Conservation (phyloP, 23 tunicate genomes). For the Aplidium turbinatum region DNA sequence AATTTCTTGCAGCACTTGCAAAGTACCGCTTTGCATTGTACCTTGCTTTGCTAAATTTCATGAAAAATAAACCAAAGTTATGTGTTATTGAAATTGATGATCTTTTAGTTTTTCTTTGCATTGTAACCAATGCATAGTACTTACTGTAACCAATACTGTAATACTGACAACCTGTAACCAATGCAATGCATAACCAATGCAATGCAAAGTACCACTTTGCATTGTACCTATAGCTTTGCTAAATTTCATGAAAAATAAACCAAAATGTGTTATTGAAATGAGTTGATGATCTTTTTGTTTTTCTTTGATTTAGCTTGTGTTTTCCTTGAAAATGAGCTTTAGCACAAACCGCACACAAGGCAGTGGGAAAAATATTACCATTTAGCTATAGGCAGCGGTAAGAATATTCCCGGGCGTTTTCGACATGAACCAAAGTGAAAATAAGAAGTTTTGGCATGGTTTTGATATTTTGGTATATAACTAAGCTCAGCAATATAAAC, state of each 20-base stretch:
- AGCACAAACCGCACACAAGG: not conserved
- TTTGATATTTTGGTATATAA: not conserved
- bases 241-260: too few species aligned
- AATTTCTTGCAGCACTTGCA: slow-evolving; percentile 14
- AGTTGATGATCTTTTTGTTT: not conserved
- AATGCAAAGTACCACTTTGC: too few species aligned
- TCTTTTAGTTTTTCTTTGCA: slow-evolving; percentile 4
- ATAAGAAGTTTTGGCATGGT: not conserved
- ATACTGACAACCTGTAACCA: not conserved
- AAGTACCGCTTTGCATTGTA: slow-evolving; percentile 12
- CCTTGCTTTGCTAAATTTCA: slow-evolving; percentile 42
- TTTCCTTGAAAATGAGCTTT: too few species aligned
- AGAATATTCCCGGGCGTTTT: slow-evolving; percentile 16
- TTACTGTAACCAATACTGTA: not conserved
- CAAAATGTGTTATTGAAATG: not conserved
- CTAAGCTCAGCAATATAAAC: not conserved
- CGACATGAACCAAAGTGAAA: slow-evolving; percentile 7
- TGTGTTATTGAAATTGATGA: not conserved
- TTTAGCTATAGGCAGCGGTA: slow-evolving; percentile 7
- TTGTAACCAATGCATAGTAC: not conserved
- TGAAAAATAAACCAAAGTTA: not conserved
- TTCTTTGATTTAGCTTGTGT: too few species aligned
- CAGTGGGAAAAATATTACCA: slow-evolving; percentile 5
- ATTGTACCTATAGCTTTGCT: not conserved
- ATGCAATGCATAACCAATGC: not conserved